A percentile compares a stretch with the other conserved stretches of the same genome.
Evolutionary conservation across 1,140 invertebrate species (phyloP).

Genomic region (Papilio helenus): DNA sequence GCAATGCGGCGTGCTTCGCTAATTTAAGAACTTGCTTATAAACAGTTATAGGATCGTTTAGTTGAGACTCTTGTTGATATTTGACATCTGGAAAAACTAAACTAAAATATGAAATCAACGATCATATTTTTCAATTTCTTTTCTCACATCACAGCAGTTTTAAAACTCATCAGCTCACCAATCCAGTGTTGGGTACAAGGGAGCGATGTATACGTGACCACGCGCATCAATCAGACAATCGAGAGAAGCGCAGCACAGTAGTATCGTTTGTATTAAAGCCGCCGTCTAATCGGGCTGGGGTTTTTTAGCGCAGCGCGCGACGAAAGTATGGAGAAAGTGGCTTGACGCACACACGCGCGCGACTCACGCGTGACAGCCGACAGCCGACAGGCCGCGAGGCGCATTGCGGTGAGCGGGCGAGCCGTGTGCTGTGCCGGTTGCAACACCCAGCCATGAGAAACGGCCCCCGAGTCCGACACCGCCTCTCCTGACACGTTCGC

Average conservation of each 20-base stretch:
- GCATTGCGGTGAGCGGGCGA: conserved; percentile 61
- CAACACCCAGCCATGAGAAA: conserved; percentile 74
- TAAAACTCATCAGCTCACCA: not conserved
- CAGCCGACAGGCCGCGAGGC: conserved; percentile 46
- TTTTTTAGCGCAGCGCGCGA: conserved; percentile 79
- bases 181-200: not conserved
- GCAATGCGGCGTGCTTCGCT: conserved; percentile 21
- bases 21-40: conserved; percentile 9
- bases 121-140: too few relatives aligned
- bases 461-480: conserved; percentile 63
- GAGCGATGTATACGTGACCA: not conserved
- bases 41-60: not conserved
- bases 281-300: conserved; percentile 67
- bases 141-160: not conserved
- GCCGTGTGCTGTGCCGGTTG: conserved; percentile 70
- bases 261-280: conserved; percentile 75
- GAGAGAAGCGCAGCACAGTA: conserved; percentile 65
- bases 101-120: too few relatives aligned
- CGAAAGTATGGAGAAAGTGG: conserved; percentile 82
- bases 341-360: conserved; percentile 78
- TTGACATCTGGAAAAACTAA: not conserved
- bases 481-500: conserved; percentile 77
- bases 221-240: conserved; percentile 55
- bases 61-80: not conserved
- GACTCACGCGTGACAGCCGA: conserved; percentile 57